Base-by-base conservation (phyloP, 2,888 invertebrate species). In the Lithophane semibrunnea region DNA sequence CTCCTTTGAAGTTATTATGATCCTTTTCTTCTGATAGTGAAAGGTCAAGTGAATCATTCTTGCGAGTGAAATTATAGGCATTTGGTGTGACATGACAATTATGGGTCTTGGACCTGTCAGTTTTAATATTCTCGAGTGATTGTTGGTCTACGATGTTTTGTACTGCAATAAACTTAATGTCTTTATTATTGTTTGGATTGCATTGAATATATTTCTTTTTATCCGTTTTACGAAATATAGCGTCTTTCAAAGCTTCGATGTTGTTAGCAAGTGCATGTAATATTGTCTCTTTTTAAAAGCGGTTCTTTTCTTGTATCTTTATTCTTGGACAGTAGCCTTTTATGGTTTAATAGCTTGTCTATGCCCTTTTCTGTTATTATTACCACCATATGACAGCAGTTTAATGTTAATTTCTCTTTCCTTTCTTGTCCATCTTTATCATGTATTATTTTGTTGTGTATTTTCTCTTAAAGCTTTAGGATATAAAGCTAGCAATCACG, bases 1-100 rank as follows among this genome's bases (percentile, higher is more conserved):
- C 82, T 82, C 75, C 76, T 83, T 77, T 67, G 54, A 79, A 77
- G 54, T 77, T 80, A 80, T 81, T 84, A 86, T 77, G 88, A 88
- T 88, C 86, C 84, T 88, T 82, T 82, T 86, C 77, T 80, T 81
- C 65, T 61, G 89, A 88, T 88, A 81, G 65, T 75, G 73, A 88
- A 88, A 88, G 88, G 89, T 88, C 80, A 88, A 84, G 77, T 83
- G 81, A 79, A 69, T 75, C 63, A 77, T 70, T 61, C 21, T 68
- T 44, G 67, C 64, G 21, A 60, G 71, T 73, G 16, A 74, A 79
- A 73, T 79, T 77, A 83, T 18, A 63, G 69, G n/a, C 24, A 69
- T 71, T 70, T 61, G 52, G 49, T 37, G 49, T 64, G 78, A 64
- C 66, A 65, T 75, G 75, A 73, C 60, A 56, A 79, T 76, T 54